Base-by-base conservation (phyloP, 2,113 vertebrate species). In the Charina bottae region DNA sequence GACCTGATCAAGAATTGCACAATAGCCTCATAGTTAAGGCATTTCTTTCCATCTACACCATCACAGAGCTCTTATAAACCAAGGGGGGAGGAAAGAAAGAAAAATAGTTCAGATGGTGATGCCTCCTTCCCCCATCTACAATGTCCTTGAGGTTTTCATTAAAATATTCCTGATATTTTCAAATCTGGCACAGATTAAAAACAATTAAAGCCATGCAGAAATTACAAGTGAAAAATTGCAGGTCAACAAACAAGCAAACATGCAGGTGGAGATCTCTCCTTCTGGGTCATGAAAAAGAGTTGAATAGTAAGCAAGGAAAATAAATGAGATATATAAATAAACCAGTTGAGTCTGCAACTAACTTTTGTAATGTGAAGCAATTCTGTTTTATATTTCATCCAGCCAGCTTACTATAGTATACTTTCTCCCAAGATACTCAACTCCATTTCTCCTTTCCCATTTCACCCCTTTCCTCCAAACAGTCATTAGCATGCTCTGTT, bases 181-280 rank as follows among this genome's bases (percentile, higher is more conserved):
- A 93, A 87, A 89, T 94, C 93, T 95, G 95, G 90, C 88, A 91
- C 84, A 95, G 92, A 97, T 96, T 96, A 95, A 96, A 94, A 94
- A 94, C 93, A 95, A 97, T 96, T 95, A 96, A 96, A 95, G 92
- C 94, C 89, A 94, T 93, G 92, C 85, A 95, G 95, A 95, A 95
- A 95, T 96, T 93, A 92, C n/a, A 89, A 89, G 84, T 91, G 94
- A 96, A 92, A 92, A 96, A 95, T 93, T 92, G 91, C 95, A 62
- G 90, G 95, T 56, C 91, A 37, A 37, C 33, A 78, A 78, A 42
- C 33, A 78, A 37, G 19, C 33, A 78, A 78, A 37, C 15, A 42
- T 78, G 8, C 64, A 68, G 28, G 28, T 68, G 64, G 64, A 6
- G 58, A 94, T 58, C 55, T 68, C 94, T 94, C 53, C 90, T 92